Evolutionary conservation across 2,113 vertebrate genomes (phyloP).

Genomic region (Psilopsiagon aymara): DNA sequence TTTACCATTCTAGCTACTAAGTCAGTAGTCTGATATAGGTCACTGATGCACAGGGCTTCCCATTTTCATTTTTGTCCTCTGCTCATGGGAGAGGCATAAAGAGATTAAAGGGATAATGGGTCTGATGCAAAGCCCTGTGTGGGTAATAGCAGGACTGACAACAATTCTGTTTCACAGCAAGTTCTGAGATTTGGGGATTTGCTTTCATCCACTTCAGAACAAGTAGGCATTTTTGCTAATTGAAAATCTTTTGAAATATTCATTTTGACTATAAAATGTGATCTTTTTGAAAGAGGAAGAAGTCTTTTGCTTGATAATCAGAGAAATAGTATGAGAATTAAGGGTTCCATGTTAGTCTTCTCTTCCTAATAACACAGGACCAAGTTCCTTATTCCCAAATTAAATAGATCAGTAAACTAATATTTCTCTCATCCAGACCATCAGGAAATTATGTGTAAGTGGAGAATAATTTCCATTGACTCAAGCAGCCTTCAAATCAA

Average conservation of each 20-base stretch:
- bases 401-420: not conserved
- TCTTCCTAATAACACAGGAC: not conserved
- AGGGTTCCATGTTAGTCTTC: not conserved
- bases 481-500: not conserved
- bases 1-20: not conserved
- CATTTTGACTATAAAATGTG: not conserved
- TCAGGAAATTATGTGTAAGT: not conserved
- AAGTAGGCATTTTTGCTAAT: constrained; percentile 39
- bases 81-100: constrained; percentile 25
- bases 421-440: not conserved
- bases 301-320: not conserved
- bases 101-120: constrained; percentile 58
- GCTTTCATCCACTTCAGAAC: not conserved
- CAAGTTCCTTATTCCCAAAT: not conserved
- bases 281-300: not conserved
- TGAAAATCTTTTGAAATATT: constrained; percentile 40
- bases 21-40: constrained; percentile 20
- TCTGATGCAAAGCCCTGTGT: constrained; percentile 25
- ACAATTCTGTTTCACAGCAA: constrained; percentile 1
- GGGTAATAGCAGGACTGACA: constrained; percentile 27
- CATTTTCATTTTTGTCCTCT: constrained; percentile 13
- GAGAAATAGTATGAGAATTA: not conserved
- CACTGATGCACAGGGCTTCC: constrained; percentile 8
- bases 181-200: constrained; percentile 50
- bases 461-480: not conserved